Evolutionary conservation across 1,140 invertebrate genomes (phyloP), one percentile per base, ranked within the genome.

Genomic region (Drosophila parvula): DNA sequence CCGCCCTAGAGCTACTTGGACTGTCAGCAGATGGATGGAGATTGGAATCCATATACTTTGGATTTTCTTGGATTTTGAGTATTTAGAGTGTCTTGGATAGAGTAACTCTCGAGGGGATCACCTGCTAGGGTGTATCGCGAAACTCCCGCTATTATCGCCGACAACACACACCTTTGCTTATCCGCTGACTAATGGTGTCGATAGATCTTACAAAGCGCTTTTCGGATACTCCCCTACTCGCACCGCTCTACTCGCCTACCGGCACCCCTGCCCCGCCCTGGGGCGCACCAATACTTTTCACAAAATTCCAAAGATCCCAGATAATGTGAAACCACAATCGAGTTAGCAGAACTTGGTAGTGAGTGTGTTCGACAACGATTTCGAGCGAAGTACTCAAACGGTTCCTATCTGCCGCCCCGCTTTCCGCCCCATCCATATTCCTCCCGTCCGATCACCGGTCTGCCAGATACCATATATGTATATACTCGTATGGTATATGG

Each of bases 281-380:
- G 8, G 30, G 30, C 30, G 30, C 44, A 69, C 27, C 65, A 36
- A 74, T 83, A 60, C 43, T 61, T 75, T 75, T 64, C 41, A 80
- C 61, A 62, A 75, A 75, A 81, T 81, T 81, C 51, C 32, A 65
- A 55, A 86, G 79, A 85, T 85, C 59, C 53, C 6, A 81, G 82
- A 85, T 85, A 86, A 76, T 81, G 79, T 50, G 47, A 65, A 64
- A 73, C 53, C 62, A 78, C 74, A 86, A 81, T 67, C 60, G 64
- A 81, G 75, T 86, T 81, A 81, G 64, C 59, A 68, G 67, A 86
- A 86, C 58, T 55, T 50, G 79, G 41, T 78, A 74, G 78, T 80
- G 83, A 84, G 63, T 75, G 69, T 81, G 69, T 75, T 45, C 64
- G 70, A 68, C 81, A 77, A 71, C 80, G 60, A 76, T 76, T 86